These are phyloP conservation scores for Cheilosia soror DNA, from an alignment of 2,888 invertebrate genomes.

Conservation along the genomic window DNA sequence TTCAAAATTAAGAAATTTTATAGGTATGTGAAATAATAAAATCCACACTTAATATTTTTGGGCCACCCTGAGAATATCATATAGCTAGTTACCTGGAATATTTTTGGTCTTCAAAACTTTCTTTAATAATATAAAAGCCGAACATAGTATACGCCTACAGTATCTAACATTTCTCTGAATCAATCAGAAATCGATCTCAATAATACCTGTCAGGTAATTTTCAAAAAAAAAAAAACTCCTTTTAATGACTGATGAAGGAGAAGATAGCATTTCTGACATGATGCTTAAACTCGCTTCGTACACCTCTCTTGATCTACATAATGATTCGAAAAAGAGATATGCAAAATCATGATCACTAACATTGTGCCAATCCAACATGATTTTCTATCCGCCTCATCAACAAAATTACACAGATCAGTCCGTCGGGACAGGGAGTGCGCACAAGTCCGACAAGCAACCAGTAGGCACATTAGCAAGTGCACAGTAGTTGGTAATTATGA, in stretches of 20 bases:
- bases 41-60: too few species aligned
- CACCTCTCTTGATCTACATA: slow-evolving; percentile 31
- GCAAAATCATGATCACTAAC: slow-evolving; percentile 71
- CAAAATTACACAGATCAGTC: slow-evolving; percentile 73
- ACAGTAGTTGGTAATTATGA: slow-evolving; percentile 76
- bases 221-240: background rate
- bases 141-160: background rate
- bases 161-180: background rate
- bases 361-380: slow-evolving; percentile 67
- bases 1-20: too few species aligned
- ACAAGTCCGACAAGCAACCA: slow-evolving; percentile 23
- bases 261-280: background rate
- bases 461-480: slow-evolving; percentile 68
- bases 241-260: slow-evolving; percentile 8
- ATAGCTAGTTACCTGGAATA: too few species aligned
- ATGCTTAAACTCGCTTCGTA: background rate
- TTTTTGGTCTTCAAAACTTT: background rate
- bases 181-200: slow-evolving; percentile 29
- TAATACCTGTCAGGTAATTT: slow-evolving; percentile 34
- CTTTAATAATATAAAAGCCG: background rate
- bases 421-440: slow-evolving; percentile 33
- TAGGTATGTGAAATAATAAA: too few species aligned
- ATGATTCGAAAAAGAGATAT: slow-evolving; percentile 42
- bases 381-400: slow-evolving; percentile 70
- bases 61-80: too few species aligned